A percentile compares a stretch with the other conserved stretches of the same genome.
These are phyloP conservation scores for Empis livida DNA, from an alignment of 2,888 invertebrate genomes.

Conservation along the genomic window DNA sequence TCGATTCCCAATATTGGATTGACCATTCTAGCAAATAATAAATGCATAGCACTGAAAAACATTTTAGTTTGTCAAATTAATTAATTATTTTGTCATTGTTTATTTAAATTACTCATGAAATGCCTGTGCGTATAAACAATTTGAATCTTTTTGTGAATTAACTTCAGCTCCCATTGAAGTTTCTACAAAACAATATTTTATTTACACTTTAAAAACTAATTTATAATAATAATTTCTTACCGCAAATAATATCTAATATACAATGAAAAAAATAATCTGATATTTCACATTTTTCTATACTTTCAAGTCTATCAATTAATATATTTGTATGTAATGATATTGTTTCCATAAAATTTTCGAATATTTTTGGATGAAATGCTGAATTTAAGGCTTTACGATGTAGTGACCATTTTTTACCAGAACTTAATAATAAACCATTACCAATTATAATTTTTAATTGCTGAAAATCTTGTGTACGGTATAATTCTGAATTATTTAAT, in stretches of 20 bases:
- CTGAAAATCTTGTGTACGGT: slow-evolving; percentile 25
- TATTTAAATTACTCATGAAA: slow-evolving; percentile 59
- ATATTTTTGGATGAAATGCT: slow-evolving; percentile 62
- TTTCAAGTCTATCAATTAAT: slow-evolving; percentile 41
- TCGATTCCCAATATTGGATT: slow-evolving; percentile 26
- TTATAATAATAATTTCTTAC: slow-evolving; percentile 24
- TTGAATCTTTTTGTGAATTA: slow-evolving; percentile 47
- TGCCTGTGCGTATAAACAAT: slow-evolving; percentile 54
- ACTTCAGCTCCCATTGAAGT: slow-evolving; percentile 68
- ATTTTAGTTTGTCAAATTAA: neutral
- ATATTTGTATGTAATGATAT: slow-evolving; percentile 48
- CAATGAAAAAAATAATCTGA: slow-evolving; percentile 49
- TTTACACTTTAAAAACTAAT: neutral
- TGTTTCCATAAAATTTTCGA: slow-evolving; percentile 53
- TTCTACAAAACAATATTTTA: slow-evolving; percentile 40
- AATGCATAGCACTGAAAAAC: slow-evolving; percentile 21
- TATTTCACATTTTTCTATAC: slow-evolving; percentile 29
- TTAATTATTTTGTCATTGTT: slow-evolving; percentile 25
- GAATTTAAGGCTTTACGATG: slow-evolving; percentile 60
- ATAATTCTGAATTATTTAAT: slow-evolving; percentile 22
- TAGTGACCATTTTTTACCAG: slow-evolving; percentile 46
- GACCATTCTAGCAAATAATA: slow-evolving; percentile 29
- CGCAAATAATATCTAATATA: slow-evolving; percentile 48
- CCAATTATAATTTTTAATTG: slow-evolving; percentile 26
- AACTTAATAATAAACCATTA: slow-evolving; percentile 28